phyloP scores from a whole-genome alignment of 2,888 invertebrate species.

The Erpobdella octoculata region DNA sequence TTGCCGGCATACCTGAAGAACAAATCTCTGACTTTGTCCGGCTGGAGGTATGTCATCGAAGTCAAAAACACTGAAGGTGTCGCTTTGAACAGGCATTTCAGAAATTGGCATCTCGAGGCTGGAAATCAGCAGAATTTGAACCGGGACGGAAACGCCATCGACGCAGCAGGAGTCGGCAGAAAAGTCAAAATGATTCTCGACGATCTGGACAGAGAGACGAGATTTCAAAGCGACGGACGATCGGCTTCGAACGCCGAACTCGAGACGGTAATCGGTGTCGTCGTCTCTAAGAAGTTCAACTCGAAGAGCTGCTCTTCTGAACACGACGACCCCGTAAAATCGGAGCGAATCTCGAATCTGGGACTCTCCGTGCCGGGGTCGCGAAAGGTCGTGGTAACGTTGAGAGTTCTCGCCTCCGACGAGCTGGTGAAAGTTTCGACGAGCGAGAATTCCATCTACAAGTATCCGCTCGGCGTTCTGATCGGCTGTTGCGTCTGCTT shows the following conservation, averaged over 20 bases:
- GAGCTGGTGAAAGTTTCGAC: neutral
- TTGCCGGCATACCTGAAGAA: neutral
- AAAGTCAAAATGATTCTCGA: neutral
- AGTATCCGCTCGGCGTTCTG: neutral
- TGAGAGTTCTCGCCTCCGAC: neutral
- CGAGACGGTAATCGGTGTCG: neutral
- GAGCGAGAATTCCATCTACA: neutral
- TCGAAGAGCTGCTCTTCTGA: neutral
- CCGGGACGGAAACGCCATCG: neutral
- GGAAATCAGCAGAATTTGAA: neutral
- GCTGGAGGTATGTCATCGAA: neutral
- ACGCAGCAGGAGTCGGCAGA: neutral
- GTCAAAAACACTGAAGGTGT: neutral
- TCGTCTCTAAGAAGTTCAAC: neutral
- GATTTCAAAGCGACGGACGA: neutral
- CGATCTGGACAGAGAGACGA: too few relatives aligned
- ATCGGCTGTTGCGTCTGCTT: constrained; percentile 4
- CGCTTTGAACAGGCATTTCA: neutral
- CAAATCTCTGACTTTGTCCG: neutral
- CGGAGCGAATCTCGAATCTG: neutral
- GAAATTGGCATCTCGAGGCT: neutral
- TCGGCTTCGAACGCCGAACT: neutral
- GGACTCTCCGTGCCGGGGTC: neutral
- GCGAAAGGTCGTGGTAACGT: neutral
- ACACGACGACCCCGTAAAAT: neutral